Evolutionary conservation across 2,113 vertebrate species (phyloP), one percentile per base, ranked within the genome.

Genomic region (Xiphias gladius): DNA sequence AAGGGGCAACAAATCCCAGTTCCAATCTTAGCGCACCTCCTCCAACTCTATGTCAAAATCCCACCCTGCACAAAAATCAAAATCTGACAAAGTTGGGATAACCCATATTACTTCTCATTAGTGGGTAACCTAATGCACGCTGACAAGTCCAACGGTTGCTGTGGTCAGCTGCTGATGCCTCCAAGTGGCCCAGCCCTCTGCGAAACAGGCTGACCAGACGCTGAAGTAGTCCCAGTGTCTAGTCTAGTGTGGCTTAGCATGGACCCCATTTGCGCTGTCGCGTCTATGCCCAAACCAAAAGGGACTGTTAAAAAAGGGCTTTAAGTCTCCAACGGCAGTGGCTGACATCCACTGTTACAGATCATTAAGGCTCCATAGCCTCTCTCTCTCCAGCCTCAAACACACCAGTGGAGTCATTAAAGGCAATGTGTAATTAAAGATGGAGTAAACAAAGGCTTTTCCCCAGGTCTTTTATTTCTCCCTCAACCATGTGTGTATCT

Each of bases 391-490:
- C 79, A 73, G 84, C 88, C 82, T 86, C 92, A 91, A 92, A 93
- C 94, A 93, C 92, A 93, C 92, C 94, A 92, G 93, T 85, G 90
- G 94, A 96, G 95, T 96, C 92, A 94, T 96, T 96, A 95, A 28
- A 95, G 92, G 94, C 94, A 96, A 96, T 92, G 95, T 76, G 92
- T 96, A 97, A 98, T 97, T 98, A 97, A 97, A 97, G 95, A 96
- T 95, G 95, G 96, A 96, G 96, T 96, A 99, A 98, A 97, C 96
- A 97, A 95, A 93, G 93, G 84, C 80, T 92, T 91, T 88, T 77
- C 86, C 88, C 85, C 76, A 78, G 90, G 86, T 87, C 85, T 89
- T 85, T 90, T 94, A 85, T 90, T 94, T 78, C 83, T 90, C 89
- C 63, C 64, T 91, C 79, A 64, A 66, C 66, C 85, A 85, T 62